phyloP scores from a whole-genome alignment of 1,140 invertebrate species.

The Lutraria rhynchaena region DNA sequence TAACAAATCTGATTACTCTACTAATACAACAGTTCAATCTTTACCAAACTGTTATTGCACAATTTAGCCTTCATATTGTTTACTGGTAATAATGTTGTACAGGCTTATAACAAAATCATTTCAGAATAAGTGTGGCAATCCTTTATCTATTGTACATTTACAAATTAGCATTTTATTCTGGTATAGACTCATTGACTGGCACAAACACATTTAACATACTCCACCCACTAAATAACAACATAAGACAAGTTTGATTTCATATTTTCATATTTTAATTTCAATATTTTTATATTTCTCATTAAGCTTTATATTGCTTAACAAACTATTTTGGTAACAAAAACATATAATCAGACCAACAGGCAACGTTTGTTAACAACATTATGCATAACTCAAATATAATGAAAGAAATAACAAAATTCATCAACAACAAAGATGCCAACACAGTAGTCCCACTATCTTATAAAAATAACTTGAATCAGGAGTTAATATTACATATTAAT shows the following conservation, averaged over 20 bases:
- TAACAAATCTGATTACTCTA: too few relatives aligned
- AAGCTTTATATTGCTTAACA: slow-evolving; percentile 35
- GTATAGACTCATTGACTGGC: too few relatives aligned
- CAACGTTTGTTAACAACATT: slow-evolving; percentile 6
- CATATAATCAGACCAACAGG: neutral
- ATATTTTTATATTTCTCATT: slow-evolving; percentile 14
- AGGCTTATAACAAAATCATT: too few relatives aligned
- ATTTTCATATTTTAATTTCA: slow-evolving; percentile 17
- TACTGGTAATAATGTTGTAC: too few relatives aligned
- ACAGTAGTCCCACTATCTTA: neutral
- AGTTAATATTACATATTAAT: neutral
- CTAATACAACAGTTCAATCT: too few relatives aligned
- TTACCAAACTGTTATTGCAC: too few relatives aligned
- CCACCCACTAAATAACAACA: too few relatives aligned
- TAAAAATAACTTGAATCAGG: neutral
- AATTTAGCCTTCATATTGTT: too few relatives aligned
- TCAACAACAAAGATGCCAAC: neutral
- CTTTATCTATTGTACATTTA: too few relatives aligned
- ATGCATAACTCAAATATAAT: slow-evolving; percentile 8
- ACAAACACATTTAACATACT: too few relatives aligned
- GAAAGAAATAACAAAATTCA: neutral
- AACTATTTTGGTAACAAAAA: slow-evolving; percentile 22
- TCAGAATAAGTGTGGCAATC: too few relatives aligned
- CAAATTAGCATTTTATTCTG: too few relatives aligned
- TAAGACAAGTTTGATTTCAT: neutral